Evolutionary conservation across 2,113 vertebrate genomes (phyloP), one percentile per base, ranked within the genome.

Genomic region (Probosciger aterrimus): DNA sequence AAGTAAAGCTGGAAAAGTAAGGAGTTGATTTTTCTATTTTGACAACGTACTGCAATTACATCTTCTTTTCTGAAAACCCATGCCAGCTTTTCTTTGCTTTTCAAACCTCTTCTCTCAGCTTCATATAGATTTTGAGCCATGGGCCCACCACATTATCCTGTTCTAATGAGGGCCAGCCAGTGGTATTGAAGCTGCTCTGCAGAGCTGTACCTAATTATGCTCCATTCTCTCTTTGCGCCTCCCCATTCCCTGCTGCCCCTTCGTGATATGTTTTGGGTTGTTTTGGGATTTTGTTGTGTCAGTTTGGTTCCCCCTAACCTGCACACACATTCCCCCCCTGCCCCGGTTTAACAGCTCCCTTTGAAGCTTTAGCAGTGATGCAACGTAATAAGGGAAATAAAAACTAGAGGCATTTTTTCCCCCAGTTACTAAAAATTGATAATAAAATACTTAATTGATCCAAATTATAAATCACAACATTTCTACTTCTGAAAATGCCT

Each of bases 21-120:
- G 6, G 35, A 5, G 3, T 65, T 57, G 20, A 8, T 74, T 77
- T 90, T 67, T 77, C 16, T 43, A 0, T 83, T 25, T 73, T 69
- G 33, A 47, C 20, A 85, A 6, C 19, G 6, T 16, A 33, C 18
- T 68, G 12, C 10, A 73, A 43, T 10, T 44, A 11, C 7, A 10
- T 44, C 7, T 22, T 64, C n/a, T 53, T 28, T 18, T 18, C 46
- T 77, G 44, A 92, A 80, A 83, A 50, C 41, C 30, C 16, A 6
- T 71, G 31, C 10, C 12, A 73, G 18, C 19, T 1, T 81, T 31
- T 69, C 25, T 30, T 52, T 74, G 14, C 2, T 69, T 80, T 73
- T 44, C 1, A 39, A 77, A 25, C 65, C 0, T 69, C 77, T 57
- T 67, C 9, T 18, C 24, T 7, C 18, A 37, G 10, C 0, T 2